phyloP scores from a whole-genome alignment of 2,888 invertebrate species.

The Phortica magna region DNA sequence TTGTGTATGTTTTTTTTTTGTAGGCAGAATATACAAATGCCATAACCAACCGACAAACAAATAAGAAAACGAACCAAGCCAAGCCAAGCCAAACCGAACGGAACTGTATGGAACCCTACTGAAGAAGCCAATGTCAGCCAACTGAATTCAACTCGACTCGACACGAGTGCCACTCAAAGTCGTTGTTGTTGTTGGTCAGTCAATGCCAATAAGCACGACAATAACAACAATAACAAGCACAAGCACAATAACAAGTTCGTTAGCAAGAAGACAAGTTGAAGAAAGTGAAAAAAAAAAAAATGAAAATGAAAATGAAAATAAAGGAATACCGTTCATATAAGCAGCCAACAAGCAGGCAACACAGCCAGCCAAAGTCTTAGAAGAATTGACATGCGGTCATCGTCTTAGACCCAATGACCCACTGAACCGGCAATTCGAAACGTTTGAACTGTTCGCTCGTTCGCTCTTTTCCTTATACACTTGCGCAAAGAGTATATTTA shows the following conservation, averaged over 20 bases:
- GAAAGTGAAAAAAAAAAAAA: not conserved
- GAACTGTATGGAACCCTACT: not conserved
- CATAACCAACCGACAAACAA: not conserved
- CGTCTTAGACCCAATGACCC: no score
- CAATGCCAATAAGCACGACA: not conserved
- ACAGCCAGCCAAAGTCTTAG: no score
- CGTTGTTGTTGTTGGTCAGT: not conserved
- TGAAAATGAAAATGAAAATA: not conserved
- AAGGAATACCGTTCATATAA: no score
- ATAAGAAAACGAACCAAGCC: not conserved
- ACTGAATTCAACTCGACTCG: not conserved
- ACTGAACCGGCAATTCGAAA: no score
- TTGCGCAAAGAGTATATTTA: no score
- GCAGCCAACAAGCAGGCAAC: no score
- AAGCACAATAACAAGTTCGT: not conserved
- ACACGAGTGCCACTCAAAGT: not conserved
- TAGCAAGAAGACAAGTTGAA: not conserved
- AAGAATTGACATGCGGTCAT: conserved; percentile 55
- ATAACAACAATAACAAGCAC: conserved; percentile 5
- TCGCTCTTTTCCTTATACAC: no score
- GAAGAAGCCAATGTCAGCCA: not conserved
- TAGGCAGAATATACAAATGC: not conserved
- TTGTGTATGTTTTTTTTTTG: no score
- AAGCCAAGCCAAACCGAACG: not conserved
- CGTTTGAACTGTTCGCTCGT: no score